These are phyloP conservation scores for Nymphalis c-album DNA, from an alignment of 2,888 invertebrate species.

Conservation along the genomic window DNA sequence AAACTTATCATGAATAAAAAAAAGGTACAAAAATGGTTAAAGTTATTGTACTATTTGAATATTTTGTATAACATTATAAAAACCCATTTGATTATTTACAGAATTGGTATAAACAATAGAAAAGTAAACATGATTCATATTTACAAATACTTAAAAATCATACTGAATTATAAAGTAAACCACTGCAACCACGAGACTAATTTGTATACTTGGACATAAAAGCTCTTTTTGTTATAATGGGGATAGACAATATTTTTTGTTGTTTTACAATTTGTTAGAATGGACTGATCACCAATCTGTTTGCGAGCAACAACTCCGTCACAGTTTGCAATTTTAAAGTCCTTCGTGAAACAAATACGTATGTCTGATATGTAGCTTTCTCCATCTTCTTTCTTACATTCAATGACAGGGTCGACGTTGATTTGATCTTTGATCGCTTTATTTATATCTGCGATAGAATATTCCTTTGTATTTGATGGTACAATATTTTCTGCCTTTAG, in stretches of 20 bases:
- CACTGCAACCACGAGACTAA: constrained; percentile 82
- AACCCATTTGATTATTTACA: not conserved
- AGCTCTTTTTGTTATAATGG: constrained; percentile 59
- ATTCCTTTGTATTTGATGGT: constrained; percentile 57
- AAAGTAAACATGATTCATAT: not conserved
- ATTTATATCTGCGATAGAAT: constrained; percentile 48
- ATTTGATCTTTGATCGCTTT: constrained; percentile 74
- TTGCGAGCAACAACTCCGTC: constrained; percentile 70
- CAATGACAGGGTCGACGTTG: constrained; percentile 82
- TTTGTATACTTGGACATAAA: constrained; percentile 79
- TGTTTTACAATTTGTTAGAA: constrained; percentile 83
- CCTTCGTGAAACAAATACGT: constrained; percentile 87
- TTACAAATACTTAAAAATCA: not conserved
- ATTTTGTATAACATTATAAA: not conserved
- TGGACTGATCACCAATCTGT: constrained; percentile 49
- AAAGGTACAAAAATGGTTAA: too few species aligned
- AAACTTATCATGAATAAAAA: too few species aligned
- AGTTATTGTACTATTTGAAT: too few species aligned
- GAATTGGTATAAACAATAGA: not conserved
- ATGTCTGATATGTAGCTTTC: constrained; percentile 85
- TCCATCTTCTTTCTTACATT: constrained; percentile 83
- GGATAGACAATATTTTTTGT: constrained; percentile 81
- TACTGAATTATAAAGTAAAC: constrained; percentile 78
- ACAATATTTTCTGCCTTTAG: constrained; percentile 79
- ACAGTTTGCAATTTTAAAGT: constrained; percentile 84